These are phyloP conservation scores for Anastrepha obliqua DNA, from an alignment of 1,140 invertebrate genomes.

Conservation along the genomic window DNA sequence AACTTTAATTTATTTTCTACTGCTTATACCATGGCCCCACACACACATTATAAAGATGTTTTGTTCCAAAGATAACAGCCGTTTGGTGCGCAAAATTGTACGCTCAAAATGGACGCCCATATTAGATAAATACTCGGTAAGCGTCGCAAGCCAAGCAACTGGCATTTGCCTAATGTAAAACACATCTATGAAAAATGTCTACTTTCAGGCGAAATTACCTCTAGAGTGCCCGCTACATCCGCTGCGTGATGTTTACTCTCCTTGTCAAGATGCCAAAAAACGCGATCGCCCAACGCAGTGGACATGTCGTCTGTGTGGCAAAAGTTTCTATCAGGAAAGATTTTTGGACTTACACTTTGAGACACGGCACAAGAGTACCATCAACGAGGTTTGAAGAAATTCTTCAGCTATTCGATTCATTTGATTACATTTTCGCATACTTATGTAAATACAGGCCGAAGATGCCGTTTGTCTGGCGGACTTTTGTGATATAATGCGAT, in stretches of 20 bases:
- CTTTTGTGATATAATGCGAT: conserved; percentile 96
- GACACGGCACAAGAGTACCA: conserved; percentile 88
- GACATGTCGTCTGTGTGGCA: conserved; percentile 93
- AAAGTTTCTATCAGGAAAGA: conserved; percentile 91
- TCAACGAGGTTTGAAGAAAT: conserved; percentile 83
- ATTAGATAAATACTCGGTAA: conserved; percentile 88
- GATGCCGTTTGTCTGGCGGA: conserved; percentile 93
- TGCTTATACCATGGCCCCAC: conserved; percentile 90
- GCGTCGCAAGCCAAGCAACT: background rate
- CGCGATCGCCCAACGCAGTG: conserved; percentile 90
- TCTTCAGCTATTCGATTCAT: background rate
- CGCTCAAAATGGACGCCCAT: conserved; percentile 93
- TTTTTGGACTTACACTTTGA: conserved; percentile 93
- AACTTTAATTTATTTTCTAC: conserved; percentile 82
- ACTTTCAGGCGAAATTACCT: conserved; percentile 79
- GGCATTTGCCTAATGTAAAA: background rate
- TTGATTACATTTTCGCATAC: background rate
- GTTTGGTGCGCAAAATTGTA: conserved; percentile 90
- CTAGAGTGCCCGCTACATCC: conserved; percentile 93
- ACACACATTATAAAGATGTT: conserved; percentile 89
- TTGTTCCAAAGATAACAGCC: conserved; percentile 91
- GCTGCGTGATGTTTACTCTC: conserved; percentile 88
- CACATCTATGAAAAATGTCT: background rate
- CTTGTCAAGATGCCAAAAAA: conserved; percentile 87
- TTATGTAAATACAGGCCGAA: conserved; percentile 80